Evolutionary conservation across 2,113 vertebrate genomes (phyloP), one percentile per base, ranked within the genome.

Genomic region (Podocnemis expansa): DNA sequence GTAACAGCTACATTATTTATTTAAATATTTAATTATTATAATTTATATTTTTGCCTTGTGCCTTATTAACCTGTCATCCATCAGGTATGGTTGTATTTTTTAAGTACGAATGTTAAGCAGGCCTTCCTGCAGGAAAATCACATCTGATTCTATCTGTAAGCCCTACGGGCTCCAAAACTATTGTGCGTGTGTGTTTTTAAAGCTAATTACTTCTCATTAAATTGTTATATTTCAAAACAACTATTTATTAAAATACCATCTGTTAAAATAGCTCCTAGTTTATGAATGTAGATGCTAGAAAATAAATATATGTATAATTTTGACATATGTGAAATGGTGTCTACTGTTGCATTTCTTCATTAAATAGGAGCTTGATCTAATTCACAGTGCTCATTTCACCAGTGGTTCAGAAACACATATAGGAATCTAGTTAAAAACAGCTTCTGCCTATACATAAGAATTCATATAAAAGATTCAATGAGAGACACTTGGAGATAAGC

Each of bases 91-190:
- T 51, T 81, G 1, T 76, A 88, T 83, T 92, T 80, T 97, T 70
- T 89, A 93, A 58, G 85, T 47, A 41, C 75, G 81, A 31, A 8
- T 82, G 63, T 87, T 93, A 70, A 90, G 79, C 88, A 10, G 75
- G 60, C 17, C 17, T 70, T 70, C 89, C 82, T 96, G 82, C 91
- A 94, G n/a, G 96, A 95, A 96, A 97, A 98, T 96, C 97, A 98
- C 75, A 96, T 92, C 82, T 96, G 96, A 97, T 98, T 96, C 96
- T 97, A 96, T 87, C 29, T 84, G 98, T 98, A 98, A 98, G 98
- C 98, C 98, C 98, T 97, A 98, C 3, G 98, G 98, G 98, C 98
- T 98, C 92, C 82, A 91, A 96, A 93, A 3, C 2, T 80, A 85
- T 38, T 91, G 63, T 10, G n/a, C n/a, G 34, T 67, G 31, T 70